Evolutionary conservation across 1,140 invertebrate species (phyloP).

Genomic region (Drosophila jambulina): DNA sequence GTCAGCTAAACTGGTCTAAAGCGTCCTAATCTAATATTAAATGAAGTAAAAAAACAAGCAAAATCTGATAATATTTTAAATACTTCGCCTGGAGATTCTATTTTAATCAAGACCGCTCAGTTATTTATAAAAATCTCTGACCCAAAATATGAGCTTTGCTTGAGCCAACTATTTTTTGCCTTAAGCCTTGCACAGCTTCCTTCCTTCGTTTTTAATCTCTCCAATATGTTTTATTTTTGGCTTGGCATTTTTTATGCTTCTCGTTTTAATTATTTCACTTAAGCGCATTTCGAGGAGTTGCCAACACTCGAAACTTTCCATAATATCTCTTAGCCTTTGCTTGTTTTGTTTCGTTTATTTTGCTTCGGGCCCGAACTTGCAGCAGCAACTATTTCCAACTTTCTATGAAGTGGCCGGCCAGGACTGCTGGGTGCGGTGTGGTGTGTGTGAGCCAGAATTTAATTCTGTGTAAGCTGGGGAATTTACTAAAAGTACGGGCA

Average conservation of each 20-base stretch:
- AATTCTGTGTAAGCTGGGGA: conserved; percentile 16
- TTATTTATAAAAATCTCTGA: conserved; percentile 1
- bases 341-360: conserved; percentile 38
- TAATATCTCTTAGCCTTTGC: conserved; percentile 34
- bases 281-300: conserved; percentile 49
- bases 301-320: conserved; percentile 55
- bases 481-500: conserved; percentile 2
- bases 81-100: too few relatives aligned
- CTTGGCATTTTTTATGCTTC: conserved; percentile 26
- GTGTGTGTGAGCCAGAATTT: conserved; percentile 8
- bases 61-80: neutral
- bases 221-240: conserved; percentile 5
- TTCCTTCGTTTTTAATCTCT: neutral
- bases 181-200: neutral
- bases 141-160: neutral
- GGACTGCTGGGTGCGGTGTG: neutral
- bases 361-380: conserved; percentile 19
- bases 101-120: neutral
- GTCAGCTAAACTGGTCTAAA: neutral
- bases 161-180: conserved; percentile 1
- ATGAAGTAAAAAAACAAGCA: neutral
- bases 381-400: conserved; percentile 43
- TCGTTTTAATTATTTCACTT: conserved; percentile 53
- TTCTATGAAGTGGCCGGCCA: conserved; percentile 24
- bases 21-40: neutral